Evolutionary conservation across 2,888 invertebrate species (phyloP), one percentile per base, ranked within the genome.

Genomic region (Eristalinus aeneus): DNA sequence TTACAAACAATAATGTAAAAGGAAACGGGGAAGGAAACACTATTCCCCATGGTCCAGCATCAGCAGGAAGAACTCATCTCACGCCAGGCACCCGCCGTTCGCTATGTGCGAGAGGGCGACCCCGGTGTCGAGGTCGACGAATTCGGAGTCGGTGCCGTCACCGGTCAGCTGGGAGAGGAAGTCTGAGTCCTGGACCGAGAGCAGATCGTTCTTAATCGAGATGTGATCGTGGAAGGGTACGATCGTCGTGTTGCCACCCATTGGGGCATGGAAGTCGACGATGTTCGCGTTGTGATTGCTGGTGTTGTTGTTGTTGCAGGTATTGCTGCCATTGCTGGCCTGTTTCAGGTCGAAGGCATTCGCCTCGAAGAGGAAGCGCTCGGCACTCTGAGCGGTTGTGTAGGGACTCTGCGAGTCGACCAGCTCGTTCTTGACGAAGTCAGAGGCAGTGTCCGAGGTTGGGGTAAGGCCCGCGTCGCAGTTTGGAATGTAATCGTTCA

Each of bases 381-480:
- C 92, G n/a, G 93, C 92, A 79, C 92, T 92, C 74, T 92, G 89
- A 36, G 91, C 92, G 5, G 92, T 92, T 63, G 93, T 93, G 63
- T 93, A 93, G 22, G 92, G 92, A 75, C 92, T 92, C 87, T 92
- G 92, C 12, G 92, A 91, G 85, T 93, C 92, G 63, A 91, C 91
- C 54, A 92, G 89, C 85, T 93, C 92, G 69, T 91, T 92, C 82
- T 93, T 93, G 0, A 92, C 92, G 80, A 92, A 92, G 73, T 93
- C 92, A 31, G 89, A 91, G 82, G 92, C 90, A 74, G 90, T 91
- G 32, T 82, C 78, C 53, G 86, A 72, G 82, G 89, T 91, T 88
- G 90, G 89, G 81, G 91, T 90, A 11, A 88, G 78, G 73, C 88
- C 88, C 39, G 86, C 86, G 79, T 90, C 90, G 76, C 90, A 90